These are phyloP conservation scores for Centropus bengalensis DNA, from an alignment of 2,113 vertebrate genomes.

Conservation along the genomic window DNA sequence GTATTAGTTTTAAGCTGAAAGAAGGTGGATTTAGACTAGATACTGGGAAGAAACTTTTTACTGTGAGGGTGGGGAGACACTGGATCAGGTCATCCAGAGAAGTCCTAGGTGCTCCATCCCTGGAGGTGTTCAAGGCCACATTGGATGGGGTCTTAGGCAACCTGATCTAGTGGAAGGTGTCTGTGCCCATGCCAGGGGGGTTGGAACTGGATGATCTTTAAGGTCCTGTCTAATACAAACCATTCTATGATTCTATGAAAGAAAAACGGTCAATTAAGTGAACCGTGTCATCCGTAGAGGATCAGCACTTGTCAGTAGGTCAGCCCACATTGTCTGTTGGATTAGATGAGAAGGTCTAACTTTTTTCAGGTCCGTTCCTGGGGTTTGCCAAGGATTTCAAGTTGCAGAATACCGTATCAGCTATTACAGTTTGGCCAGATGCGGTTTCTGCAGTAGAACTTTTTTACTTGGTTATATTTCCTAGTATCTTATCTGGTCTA, in stretches of 20 bases:
- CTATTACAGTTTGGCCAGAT: not conserved
- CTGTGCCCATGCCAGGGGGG: too few relatives aligned
- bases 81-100: too few relatives aligned
- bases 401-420: not conserved
- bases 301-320: not conserved
- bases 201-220: too few relatives aligned
- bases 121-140: too few relatives aligned
- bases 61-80: too few relatives aligned
- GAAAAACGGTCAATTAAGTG: not conserved
- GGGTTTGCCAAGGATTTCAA: not conserved
- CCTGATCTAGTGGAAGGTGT: too few relatives aligned
- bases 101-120: too few relatives aligned
- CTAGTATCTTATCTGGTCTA: not conserved
- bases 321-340: not conserved
- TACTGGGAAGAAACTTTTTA: too few relatives aligned
- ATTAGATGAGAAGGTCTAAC: not conserved
- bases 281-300: not conserved
- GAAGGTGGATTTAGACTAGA: too few relatives aligned
- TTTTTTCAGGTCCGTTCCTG: not conserved
- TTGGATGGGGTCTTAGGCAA: too few relatives aligned
- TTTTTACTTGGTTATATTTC: not conserved
- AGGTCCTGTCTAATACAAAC: too few relatives aligned
- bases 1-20: too few relatives aligned
- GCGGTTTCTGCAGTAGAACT: not conserved
- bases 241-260: not conserved